Conservation (phyloP, 2,113 vertebrate genomes). For the Indri indri region DNA sequence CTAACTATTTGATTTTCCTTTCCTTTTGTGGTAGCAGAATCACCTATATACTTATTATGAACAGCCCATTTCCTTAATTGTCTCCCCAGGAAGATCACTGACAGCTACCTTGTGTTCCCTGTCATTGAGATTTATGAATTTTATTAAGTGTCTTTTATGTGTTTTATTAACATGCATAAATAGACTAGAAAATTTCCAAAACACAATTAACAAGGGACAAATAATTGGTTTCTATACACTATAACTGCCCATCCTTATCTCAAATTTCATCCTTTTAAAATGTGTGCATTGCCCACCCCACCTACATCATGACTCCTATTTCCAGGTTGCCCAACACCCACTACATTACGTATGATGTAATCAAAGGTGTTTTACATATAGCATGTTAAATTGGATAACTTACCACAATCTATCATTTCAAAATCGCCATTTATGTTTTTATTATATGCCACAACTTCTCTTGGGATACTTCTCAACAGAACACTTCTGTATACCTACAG, state of each 20-base stretch:
- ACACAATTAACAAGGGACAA: conserved; percentile 4
- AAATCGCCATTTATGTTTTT: conserved; percentile 85
- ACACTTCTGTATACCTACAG: conserved; percentile 96
- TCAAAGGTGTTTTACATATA: neutral
- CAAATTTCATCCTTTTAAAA: neutral
- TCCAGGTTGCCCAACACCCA: neutral
- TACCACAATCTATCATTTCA: conserved; percentile 81
- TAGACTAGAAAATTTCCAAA: conserved; percentile 1
- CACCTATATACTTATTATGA: neutral
- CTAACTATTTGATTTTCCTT: neutral
- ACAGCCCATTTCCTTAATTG: neutral
- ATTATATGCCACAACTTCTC: conserved; percentile 58
- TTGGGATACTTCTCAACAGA: conserved; percentile 85
- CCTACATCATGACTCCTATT: neutral
- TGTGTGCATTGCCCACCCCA: neutral
- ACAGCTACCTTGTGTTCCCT: neutral
- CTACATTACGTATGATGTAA: neutral
- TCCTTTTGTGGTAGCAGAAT: neutral
- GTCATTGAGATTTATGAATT: neutral
- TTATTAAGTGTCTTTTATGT: neutral
- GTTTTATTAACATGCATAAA: conserved; percentile 15
- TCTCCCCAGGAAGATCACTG: neutral
- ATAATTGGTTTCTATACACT: neutral
- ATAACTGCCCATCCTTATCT: neutral
- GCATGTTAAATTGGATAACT: conserved; percentile 43